Percentiles rank a stretch among this genome's conserved stretches.
Conservation (phyloP, 1,140 invertebrate genomes). For the Mercenaria mercenaria region DNA sequence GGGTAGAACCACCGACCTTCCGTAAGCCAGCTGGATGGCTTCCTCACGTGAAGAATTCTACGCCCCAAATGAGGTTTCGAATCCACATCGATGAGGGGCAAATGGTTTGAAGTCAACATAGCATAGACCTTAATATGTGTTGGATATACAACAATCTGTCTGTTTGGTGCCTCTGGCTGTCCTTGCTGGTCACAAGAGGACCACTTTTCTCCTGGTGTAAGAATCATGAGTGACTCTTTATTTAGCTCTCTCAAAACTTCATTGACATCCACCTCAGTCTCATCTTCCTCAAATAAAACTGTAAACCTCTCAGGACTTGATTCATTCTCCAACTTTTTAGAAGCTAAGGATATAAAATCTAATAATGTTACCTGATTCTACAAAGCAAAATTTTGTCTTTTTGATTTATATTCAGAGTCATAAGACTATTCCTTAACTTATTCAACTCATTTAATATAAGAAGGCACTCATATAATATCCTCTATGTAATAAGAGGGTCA, state of each 20-base stretch:
- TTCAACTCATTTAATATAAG: too few species aligned
- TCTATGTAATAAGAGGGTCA: too few species aligned
- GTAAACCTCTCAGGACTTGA: neutral
- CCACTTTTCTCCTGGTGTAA: neutral
- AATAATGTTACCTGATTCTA: conserved; percentile 9
- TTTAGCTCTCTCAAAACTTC: neutral
- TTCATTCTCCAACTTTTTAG: neutral
- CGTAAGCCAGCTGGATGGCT: too few species aligned
- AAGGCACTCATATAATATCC: too few species aligned
- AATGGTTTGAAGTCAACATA: too few species aligned
- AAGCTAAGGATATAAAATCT: conserved; percentile 10
- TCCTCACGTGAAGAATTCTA: too few species aligned
- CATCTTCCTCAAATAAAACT: neutral
- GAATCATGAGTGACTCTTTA: neutral
- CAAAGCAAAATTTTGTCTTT: too few species aligned
- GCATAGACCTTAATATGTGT: neutral
- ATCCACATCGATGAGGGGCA: too few species aligned
- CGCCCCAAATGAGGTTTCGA: too few species aligned
- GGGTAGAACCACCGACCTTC: too few species aligned
- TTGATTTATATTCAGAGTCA: too few species aligned
- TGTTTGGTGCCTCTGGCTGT: neutral
- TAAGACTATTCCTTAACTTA: too few species aligned
- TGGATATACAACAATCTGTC: neutral
- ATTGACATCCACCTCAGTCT: neutral
- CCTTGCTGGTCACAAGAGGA: neutral